A percentile compares a stretch with the other conserved stretches of the same genome.
These are phyloP conservation scores for Pteropus alecto DNA, from an alignment of 2,113 vertebrate genomes.

Conservation along the genomic window DNA sequence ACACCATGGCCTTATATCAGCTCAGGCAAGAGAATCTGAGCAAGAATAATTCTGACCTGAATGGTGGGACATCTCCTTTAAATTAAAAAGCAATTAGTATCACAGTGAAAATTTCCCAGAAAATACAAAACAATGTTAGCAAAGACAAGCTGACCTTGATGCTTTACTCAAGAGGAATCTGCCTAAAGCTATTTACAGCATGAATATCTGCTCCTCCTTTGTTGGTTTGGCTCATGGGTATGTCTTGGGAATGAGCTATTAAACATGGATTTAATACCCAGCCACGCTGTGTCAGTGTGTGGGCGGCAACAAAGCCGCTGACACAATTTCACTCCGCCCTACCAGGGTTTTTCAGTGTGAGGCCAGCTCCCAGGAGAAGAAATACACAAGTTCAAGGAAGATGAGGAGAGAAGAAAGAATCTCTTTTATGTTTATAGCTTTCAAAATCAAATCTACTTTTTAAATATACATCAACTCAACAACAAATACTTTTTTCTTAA, in stretches of 20 bases:
- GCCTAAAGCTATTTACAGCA: conserved; percentile 42
- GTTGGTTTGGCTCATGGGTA: background rate
- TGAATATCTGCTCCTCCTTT: conserved; percentile 9
- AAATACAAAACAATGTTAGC: conserved; percentile 49
- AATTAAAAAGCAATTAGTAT: conserved; percentile 33
- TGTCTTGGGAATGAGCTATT: conserved; percentile 56
- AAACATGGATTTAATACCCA: conserved; percentile 37
- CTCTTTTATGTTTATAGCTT: background rate
- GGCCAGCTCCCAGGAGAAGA: conserved; percentile 12
- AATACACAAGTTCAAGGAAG: conserved; percentile 30
- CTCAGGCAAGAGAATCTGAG: background rate
- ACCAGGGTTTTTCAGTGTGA: background rate
- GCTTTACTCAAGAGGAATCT: background rate
- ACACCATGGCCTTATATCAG: background rate
- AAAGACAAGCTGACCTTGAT: conserved; percentile 19
- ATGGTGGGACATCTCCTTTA: background rate
- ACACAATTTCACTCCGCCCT: background rate
- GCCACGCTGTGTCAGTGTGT: conserved; percentile 32
- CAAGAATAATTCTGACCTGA: background rate
- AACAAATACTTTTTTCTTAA: background rate
- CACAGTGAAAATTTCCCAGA: conserved; percentile 12
- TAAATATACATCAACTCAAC: background rate
- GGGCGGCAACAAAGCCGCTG: conserved; percentile 43
- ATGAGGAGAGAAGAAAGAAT: background rate
- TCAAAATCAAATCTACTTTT: conserved; percentile 3